Percentiles rank a stretch among this genome's conserved stretches.
Evolutionary conservation across 1,140 invertebrate species (phyloP).

Genomic region (Conus betulinus): DNA sequence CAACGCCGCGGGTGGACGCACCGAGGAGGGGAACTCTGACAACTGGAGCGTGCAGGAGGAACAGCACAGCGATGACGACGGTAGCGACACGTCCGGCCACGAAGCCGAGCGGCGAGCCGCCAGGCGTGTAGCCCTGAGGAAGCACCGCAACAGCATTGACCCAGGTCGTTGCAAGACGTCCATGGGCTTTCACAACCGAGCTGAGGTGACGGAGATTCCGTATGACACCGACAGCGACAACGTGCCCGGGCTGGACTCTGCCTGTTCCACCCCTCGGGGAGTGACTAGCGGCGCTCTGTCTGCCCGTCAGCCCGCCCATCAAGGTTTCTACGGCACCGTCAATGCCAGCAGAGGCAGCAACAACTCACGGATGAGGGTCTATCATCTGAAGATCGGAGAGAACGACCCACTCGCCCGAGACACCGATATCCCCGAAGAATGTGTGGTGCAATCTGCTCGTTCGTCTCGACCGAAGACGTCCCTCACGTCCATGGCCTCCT

Average conservation of each 20-base stretch:
- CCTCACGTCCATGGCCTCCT: not conserved
- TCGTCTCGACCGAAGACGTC: constrained; percentile 39
- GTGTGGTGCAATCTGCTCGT: constrained; percentile 25
- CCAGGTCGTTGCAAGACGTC: constrained; percentile 54
- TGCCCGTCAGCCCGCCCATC: not conserved
- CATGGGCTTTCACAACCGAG: constrained; percentile 58
- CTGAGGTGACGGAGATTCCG: constrained; percentile 27
- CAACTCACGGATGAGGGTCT: constrained; percentile 18
- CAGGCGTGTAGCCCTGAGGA: constrained; percentile 38
- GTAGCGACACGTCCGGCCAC: constrained; percentile 46
- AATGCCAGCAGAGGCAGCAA: not conserved
- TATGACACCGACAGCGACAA: constrained; percentile 27
- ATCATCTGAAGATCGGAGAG: constrained; percentile 18
- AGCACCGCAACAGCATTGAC: constrained; percentile 40
- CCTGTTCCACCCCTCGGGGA: constrained; percentile 2
- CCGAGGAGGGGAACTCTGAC: not conserved
- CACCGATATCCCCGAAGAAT: constrained; percentile 22
- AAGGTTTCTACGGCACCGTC: not conserved
- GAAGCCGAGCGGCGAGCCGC: constrained; percentile 47
- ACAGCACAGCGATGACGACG: constrained; percentile 32
- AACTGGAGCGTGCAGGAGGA: constrained; percentile 17
- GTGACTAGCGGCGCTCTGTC: not conserved
- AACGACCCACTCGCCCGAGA: not conserved
- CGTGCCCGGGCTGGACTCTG: constrained; percentile 10
- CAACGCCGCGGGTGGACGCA: not conserved